Evolutionary conservation across 1,140 invertebrate genomes (phyloP), one percentile per base, ranked within the genome.

Genomic region (Papilio machaon): DNA sequence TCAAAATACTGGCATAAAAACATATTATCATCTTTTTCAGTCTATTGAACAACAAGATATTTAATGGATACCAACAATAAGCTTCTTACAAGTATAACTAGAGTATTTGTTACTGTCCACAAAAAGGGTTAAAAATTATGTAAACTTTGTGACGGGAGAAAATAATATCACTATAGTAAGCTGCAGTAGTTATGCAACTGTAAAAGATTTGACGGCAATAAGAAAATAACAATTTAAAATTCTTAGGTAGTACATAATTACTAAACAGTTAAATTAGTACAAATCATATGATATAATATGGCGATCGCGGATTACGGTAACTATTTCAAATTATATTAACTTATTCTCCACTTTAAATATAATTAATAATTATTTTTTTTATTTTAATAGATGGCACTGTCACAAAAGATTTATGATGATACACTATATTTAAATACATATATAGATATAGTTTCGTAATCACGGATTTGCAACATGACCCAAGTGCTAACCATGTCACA

Each of bases 381-480:
- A 13, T 15, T 70, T 70, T 35, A 15, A 70, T 70, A 70, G 30
- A 70, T 35, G 30, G 23, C 64, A 35, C 64, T 70, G 15, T 38
- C 11, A 70, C 30, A 70, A 76, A 76, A 73, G 10, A 30, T 11
- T 73, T 17, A n/a, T 30, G 17, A 30, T 35, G 4, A 70, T 15
- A 38, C 64, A 76, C 17, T 47, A 2, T 73, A 47, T 73, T 73
- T 46, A 17, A 74, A 19, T 38, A 8, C 43, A 54, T 23, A 47
- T 35, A 23, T 19, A 38, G 19, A 64, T 9, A 38, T 78, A 43
- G 23, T 52, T 78, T 67, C 35, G 23, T 64, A 67, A 64, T 79
- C n/a, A 47, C 77, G 19, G 19, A 47, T 15, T 79, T 38, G 77
- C 47, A 58, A 67, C 60, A 58, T 79, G 77, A 78, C 77, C 77